Base-by-base conservation (phyloP, 2,797 vertebrate species). In the Typhlichthys eigenmanni region DNA sequence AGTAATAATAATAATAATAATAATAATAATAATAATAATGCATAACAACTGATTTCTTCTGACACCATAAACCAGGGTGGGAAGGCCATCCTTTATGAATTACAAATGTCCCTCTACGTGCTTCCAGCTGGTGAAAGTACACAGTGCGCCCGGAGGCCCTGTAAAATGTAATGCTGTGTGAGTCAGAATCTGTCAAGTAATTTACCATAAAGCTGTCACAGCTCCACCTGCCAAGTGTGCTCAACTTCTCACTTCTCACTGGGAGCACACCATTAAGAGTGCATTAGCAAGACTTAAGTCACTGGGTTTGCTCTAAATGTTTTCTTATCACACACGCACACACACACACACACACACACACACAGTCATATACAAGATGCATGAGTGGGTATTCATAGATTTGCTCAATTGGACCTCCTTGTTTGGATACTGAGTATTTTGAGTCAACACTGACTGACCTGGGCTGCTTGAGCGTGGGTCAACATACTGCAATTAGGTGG, bases 381-480 rank as follows among this genome's bases (percentile, higher is more conserved):
- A 55, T 64, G 65, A 3, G 29, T 57, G 57, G 32, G 14, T 57
- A 50, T 52, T 52, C 53, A 68, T 64, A 48, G 62, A 61, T 71
- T 58, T 11, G 11, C 43, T 55, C 34, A 58, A 70, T 72, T 52
- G 24, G 70, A 45, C 60, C 47, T 13, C 57, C 60, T 56, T 60
- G 68, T 59, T 66, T 50, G 13, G 16, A 6, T 34, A 24, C 50
- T 19, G 45, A 16, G 29, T 14, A 58, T 63, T 58, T 75, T 66
- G 49, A 55, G 71, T 70, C 68, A 76, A 76, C 57, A 55, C 29
- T 57, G 55, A 57, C 29, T 57, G 55, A 57, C 60, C 24, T 48
- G 58, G 51, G 58, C 49, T 47, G 38, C 56, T 43, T 57, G 50
- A 29, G 5, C 9, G 60, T 10, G 52, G 24, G 17, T 60, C 50